Evolutionary conservation across 2,797 vertebrate species (phyloP).

Genomic region (Xiphorhynchus erythropygius): DNA sequence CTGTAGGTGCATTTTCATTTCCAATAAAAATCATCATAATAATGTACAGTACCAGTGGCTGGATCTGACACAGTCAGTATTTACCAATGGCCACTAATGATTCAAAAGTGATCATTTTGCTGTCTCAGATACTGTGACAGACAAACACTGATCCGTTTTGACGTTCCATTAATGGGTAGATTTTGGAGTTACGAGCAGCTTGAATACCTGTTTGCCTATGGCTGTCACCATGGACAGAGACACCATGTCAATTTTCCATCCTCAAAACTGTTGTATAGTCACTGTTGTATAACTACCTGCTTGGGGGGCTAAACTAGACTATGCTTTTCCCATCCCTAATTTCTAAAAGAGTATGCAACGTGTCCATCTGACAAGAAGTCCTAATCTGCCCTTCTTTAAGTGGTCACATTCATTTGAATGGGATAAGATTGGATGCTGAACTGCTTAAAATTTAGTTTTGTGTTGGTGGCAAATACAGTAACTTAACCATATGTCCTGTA

Average conservation of each 20-base stretch:
- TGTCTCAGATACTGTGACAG: background rate
- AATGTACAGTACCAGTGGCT: background rate
- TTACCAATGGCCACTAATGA: background rate
- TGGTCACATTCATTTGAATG: background rate
- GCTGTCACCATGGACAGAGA: background rate
- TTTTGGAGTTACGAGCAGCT: background rate
- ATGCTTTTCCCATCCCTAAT: background rate
- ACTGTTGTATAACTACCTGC: background rate
- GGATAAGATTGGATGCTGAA: background rate
- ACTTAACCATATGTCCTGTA: background rate
- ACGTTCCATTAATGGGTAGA: background rate
- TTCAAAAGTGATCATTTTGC: background rate
- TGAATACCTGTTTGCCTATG: background rate
- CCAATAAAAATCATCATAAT: background rate
- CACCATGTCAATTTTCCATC: background rate
- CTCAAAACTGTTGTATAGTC: background rate
- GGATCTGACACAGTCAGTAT: background rate
- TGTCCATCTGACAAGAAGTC: background rate
- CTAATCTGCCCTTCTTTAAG: background rate
- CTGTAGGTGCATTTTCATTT: background rate
- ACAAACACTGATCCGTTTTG: background rate
- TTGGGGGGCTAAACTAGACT: background rate
- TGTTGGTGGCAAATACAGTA: background rate
- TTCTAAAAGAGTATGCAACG: background rate
- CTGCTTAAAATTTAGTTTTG: background rate